phyloP scores from a whole-genome alignment of 2,113 vertebrate species.

The Pristiophorus japonicus region DNA sequence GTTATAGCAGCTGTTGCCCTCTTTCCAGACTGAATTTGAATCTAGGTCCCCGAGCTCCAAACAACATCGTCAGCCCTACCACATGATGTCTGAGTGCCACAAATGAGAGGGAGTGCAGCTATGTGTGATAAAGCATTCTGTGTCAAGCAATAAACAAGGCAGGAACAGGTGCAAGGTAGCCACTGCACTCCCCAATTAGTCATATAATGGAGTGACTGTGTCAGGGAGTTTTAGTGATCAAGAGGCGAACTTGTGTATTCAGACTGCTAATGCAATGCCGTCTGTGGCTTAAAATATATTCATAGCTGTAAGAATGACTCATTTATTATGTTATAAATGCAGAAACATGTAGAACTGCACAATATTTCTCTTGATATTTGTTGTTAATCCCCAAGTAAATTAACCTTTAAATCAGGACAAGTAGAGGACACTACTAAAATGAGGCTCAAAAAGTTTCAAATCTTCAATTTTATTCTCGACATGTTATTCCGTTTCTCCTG shows the following conservation, averaged over 20 bases:
- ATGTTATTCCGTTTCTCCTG: neutral
- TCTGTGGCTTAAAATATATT: neutral
- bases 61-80: neutral
- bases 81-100: neutral
- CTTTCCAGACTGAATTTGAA: slow-evolving; percentile 1
- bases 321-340: neutral
- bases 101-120: neutral
- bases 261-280: neutral
- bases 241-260: neutral
- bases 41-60: neutral
- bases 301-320: neutral
- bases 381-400: neutral
- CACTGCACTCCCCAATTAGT: neutral
- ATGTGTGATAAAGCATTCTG: neutral
- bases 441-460: neutral
- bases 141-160: neutral
- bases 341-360: neutral
- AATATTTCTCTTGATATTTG: neutral
- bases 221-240: neutral
- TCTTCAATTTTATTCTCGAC: neutral
- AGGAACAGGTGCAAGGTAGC: neutral
- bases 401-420: neutral
- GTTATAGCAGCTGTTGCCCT: neutral
- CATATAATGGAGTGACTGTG: neutral
- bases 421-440: neutral